Evolutionary conservation across 2,797 vertebrate species (phyloP), one percentile per base, ranked within the genome.

Genomic region (Allobates femoralis): DNA sequence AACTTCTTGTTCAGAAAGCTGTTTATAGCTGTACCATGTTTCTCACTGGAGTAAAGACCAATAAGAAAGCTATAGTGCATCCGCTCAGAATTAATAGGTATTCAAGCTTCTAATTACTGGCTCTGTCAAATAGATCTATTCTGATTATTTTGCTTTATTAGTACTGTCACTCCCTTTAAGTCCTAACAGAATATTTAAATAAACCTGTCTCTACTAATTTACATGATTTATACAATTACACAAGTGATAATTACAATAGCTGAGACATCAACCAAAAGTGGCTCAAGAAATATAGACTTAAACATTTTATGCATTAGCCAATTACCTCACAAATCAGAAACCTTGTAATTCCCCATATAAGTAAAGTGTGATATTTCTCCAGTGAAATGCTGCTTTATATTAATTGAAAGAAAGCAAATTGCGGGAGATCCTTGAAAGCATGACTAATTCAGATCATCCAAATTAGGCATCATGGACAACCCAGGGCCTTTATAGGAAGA

Each of bases 71-170:
- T 89, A 66, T 90, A 89, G 77, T 84, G 53, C 89, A 78, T 81
- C 21, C 82, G 34, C 77, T 91, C 80, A 84, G 77, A 91, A 87
- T 67, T 93, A 92, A 93, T 92, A 92, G 89, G 74, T 86, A 87
- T 89, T 90, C 90, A 91, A 86, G 88, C 87, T 89, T 84, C 86
- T 91, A 93, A 94, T 92, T 92, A 91, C 90, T 90, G 83, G 60
- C 58, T 92, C 90, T 90, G 90, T 92, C 91, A 92, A 89, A 92
- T 81, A 90, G 89, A 92, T 92, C 90, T 91, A 90, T 91, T 90
- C 85, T 92, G 90, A 91, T 93, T 92, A 92, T 92, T 93, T 91
- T 90, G 81, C 81, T 89, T 58, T 90, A 91, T 93, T 93, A 92
- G 69, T 83, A 81, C 84, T 92, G 91, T 91, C 92, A 89, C 85